These are phyloP conservation scores for Furnarius figulus DNA, from an alignment of 2,113 vertebrate species.

Conservation along the genomic window DNA sequence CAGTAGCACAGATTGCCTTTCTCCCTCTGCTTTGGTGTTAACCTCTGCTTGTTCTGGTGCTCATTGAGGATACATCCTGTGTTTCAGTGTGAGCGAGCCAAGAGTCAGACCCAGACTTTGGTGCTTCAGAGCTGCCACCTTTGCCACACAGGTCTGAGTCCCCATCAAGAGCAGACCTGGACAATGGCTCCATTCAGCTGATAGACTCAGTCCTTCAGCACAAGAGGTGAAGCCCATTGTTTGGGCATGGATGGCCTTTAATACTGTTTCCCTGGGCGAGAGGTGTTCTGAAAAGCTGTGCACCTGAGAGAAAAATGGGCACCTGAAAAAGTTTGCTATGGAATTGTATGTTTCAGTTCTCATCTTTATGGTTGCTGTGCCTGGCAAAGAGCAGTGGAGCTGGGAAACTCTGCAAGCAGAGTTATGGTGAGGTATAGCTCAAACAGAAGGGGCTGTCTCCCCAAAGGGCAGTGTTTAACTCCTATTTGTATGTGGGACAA, in stretches of 20 bases:
- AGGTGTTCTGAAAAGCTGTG: background rate
- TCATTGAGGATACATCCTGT: background rate
- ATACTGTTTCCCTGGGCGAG: background rate
- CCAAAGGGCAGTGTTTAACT: background rate
- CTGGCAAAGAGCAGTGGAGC: background rate
- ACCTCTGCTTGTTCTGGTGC: background rate
- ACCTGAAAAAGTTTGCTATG: background rate
- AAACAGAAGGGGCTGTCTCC: background rate
- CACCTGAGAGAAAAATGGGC: background rate
- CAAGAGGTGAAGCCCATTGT: background rate
- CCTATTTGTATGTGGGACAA: background rate
- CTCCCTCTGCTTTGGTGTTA: background rate
- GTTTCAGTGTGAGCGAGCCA: background rate
- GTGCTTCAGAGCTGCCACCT: background rate
- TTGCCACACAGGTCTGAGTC: accelerated
- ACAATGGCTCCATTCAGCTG: background rate
- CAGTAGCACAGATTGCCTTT: background rate
- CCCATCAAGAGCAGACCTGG: background rate
- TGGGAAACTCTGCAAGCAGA: background rate
- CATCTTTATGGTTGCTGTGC: background rate
- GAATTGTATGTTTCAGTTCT: background rate
- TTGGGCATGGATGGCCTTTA: background rate
- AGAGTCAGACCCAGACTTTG: background rate
- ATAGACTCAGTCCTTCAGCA: background rate
- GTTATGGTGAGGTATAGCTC: background rate